A percentile compares a stretch with the other conserved stretches of the same genome.
phyloP scores from a whole-genome alignment of 2,113 vertebrate genomes.

The Dendropsophus ebraccatus region DNA sequence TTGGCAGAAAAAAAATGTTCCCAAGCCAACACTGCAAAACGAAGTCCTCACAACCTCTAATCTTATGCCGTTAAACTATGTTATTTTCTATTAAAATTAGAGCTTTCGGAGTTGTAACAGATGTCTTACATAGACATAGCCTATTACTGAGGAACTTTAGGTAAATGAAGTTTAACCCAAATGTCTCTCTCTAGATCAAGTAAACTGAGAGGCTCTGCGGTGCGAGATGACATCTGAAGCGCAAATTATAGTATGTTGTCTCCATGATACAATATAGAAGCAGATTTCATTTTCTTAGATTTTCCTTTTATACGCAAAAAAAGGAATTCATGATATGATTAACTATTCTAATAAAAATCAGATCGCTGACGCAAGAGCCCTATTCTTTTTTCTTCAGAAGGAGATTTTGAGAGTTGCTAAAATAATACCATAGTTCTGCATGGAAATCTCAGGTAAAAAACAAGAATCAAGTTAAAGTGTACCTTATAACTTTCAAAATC shows the following conservation, averaged over 20 bases:
- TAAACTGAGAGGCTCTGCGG: slow-evolving; percentile 68
- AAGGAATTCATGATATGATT: slow-evolving; percentile 8
- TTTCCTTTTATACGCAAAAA: background rate
- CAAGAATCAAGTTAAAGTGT: too few species aligned
- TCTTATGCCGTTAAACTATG: slow-evolving; percentile 77
- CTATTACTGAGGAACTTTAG: slow-evolving; percentile 75
- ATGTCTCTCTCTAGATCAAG: slow-evolving; percentile 72
- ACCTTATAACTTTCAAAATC: too few species aligned
- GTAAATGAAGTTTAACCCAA: slow-evolving; percentile 77
- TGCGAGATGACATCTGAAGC: slow-evolving; percentile 69
- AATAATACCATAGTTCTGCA: background rate
- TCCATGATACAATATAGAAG: slow-evolving; percentile 60
- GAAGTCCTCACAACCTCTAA: slow-evolving; percentile 76
- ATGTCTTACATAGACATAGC: slow-evolving; percentile 74
- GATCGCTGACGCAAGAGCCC: background rate
- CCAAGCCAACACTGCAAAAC: slow-evolving; percentile 71
- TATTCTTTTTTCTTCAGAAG: slow-evolving; percentile 8
- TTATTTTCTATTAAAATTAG: slow-evolving; percentile 83
- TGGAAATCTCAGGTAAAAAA: too few species aligned
- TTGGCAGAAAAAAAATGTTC: slow-evolving; percentile 71
- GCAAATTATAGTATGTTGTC: slow-evolving; percentile 72
- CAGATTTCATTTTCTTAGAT: slow-evolving; percentile 66
- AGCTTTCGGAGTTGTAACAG: slow-evolving; percentile 76
- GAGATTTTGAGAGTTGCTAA: background rate
- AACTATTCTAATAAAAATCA: slow-evolving; percentile 5